Evolutionary conservation across 2,113 vertebrate genomes (phyloP), one percentile per base, ranked within the genome.

Genomic region (Anguilla rostrata): DNA sequence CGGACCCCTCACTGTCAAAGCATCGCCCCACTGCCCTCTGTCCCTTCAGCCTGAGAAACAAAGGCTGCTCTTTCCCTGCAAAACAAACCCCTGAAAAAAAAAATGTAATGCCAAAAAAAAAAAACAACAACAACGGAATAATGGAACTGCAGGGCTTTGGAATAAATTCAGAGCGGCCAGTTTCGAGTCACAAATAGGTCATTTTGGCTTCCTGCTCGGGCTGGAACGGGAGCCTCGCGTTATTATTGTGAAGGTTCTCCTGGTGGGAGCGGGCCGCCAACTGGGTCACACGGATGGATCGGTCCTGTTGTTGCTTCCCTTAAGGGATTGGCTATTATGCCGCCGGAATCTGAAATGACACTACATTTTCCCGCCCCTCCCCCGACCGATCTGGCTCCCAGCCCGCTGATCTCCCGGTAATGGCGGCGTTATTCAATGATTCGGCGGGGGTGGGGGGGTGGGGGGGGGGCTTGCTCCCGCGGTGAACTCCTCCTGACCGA

Each of bases 21-120:
- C 41, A 26, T 2, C 22, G 16, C 60, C 53, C 8, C 7, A 41
- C 78, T 0, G 83, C 87, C 89, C 88, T 86, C 80, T 86, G 88
- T 90, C 60, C 83, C 85, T 82, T 84, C 85, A 79, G 5, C 84
- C 88, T 87, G 86, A 89, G 29, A 43, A 91, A 90, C 78, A 46
- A 83, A 90, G 90, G 85, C 89, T 91, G 78, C 60, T 82, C 82
- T 90, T 92, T 88, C 80, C 75, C 71, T 88, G 22, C 60, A n/a
- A 82, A 43, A n/a, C 46, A 82, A 82, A 7, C 20, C 53, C 7
- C 79, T 81, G 66, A n/a, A 75, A 26, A 87, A 53, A 34, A 11
- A 53, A 53, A 53, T 11, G 9, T 9, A 53, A 53, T 11, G 1
- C 0, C 0, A 53, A 53, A 53, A 83, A 89, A 88, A 40, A 34